Percentiles rank a stretch among this genome's conserved stretches.
These are phyloP conservation scores for Myanophis thanlyinensis DNA, from an alignment of 2,113 vertebrate genomes.

Conservation along the genomic window DNA sequence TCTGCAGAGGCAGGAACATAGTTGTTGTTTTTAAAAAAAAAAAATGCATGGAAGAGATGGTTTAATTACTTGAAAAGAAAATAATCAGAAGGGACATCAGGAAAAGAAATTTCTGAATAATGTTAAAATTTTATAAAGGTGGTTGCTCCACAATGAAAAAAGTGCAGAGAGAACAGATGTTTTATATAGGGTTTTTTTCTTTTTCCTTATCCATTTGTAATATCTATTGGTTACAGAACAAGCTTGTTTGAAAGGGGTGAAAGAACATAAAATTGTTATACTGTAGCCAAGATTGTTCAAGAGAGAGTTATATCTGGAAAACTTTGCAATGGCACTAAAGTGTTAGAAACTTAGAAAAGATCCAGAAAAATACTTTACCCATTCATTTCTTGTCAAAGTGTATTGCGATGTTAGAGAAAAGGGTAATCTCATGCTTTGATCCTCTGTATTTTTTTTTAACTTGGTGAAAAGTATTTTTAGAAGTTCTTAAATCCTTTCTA, in stretches of 20 bases:
- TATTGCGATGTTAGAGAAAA: background rate
- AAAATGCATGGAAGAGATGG: conserved; percentile 8
- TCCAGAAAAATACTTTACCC: conserved; percentile 22
- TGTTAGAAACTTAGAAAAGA: background rate
- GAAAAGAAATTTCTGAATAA: conserved; percentile 55
- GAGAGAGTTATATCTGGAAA: conserved; percentile 8
- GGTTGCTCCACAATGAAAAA: conserved; percentile 41
- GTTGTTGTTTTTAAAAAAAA: background rate
- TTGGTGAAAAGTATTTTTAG: background rate
- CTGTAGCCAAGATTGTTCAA: background rate
- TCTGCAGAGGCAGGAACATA: conserved; percentile 74
- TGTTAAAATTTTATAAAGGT: conserved; percentile 53
- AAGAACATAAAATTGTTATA: conserved; percentile 16
- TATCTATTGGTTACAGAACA: conserved; percentile 27
- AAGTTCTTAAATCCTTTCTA: background rate
- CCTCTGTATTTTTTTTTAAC: background rate
- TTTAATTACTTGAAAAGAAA: conserved; percentile 75
- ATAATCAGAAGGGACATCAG: conserved; percentile 70
- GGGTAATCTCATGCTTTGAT: background rate
- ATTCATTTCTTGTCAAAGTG: background rate
- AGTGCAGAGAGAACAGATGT: background rate
- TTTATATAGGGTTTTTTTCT: background rate
- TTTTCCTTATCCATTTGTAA: conserved; percentile 13
- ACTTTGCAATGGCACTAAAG: background rate
- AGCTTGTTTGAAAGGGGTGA: background rate